These are phyloP conservation scores for Heliconius erato DNA, from an alignment of 2,888 invertebrate genomes.

Conservation along the genomic window DNA sequence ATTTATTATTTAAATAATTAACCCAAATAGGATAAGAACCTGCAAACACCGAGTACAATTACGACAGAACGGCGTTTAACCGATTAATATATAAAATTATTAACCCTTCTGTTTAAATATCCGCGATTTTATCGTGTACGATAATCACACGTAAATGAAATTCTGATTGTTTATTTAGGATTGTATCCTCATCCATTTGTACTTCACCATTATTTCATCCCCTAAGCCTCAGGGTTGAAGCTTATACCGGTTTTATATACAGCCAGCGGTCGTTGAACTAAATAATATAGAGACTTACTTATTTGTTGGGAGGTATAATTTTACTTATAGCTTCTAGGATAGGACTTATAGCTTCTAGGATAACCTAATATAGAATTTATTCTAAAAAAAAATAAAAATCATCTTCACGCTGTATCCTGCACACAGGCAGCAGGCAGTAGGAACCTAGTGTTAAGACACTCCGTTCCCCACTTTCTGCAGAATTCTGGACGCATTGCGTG, in stretches of 20 bases:
- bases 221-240: constrained; percentile 52
- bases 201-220: constrained; percentile 53
- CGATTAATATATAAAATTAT: constrained; percentile 3
- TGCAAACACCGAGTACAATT: neutral
- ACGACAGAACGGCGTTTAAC: neutral
- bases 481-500: too few relatives aligned
- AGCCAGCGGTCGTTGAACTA: constrained; percentile 44
- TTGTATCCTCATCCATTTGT: constrained; percentile 34
- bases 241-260: constrained; percentile 52
- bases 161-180: constrained; percentile 51
- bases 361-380: neutral
- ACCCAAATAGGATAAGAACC: too few relatives aligned
- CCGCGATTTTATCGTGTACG: constrained; percentile 35
- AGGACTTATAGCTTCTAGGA: neutral
- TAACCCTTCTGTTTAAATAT: constrained; percentile 6
- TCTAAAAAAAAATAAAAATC: too few relatives aligned
- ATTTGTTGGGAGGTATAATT: neutral
- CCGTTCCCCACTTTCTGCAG: too few relatives aligned
- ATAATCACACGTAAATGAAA: constrained; percentile 38
- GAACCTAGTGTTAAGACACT: too few relatives aligned
- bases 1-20: too few relatives aligned
- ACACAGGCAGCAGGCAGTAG: too few relatives aligned
- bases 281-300: neutral
- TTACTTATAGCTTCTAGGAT: neutral
- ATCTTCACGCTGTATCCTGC: too few relatives aligned